Percentiles rank a stretch among this genome's conserved stretches.
These are phyloP conservation scores for Cephus rjabovi DNA, from an alignment of 2,888 invertebrate genomes.

Conservation along the genomic window DNA sequence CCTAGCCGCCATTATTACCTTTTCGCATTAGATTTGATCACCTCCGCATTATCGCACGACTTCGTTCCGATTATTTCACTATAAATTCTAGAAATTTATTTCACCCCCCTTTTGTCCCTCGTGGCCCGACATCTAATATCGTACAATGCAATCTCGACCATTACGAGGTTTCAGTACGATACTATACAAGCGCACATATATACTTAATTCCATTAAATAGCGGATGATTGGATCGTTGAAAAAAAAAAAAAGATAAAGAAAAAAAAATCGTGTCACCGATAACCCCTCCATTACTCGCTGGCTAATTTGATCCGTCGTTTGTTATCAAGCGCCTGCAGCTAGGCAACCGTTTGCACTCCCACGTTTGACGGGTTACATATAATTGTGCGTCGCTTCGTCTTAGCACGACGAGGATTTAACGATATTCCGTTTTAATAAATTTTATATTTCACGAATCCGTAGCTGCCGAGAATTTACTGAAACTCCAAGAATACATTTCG, in stretches of 20 bases:
- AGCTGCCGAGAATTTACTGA: neutral
- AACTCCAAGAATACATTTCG: neutral
- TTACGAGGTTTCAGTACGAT: neutral
- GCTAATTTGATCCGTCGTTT: neutral
- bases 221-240: neutral
- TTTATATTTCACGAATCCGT: neutral
- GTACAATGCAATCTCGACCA: neutral
- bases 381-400: neutral
- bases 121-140: neutral
- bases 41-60: constrained; percentile 16
- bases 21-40: constrained; percentile 16
- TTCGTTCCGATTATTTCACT: neutral
- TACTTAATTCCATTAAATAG: neutral
- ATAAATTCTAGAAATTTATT: neutral
- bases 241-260: neutral
- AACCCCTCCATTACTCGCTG: neutral
- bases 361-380: neutral
- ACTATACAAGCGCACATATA: neutral
- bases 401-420: neutral
- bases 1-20: neutral
- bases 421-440: neutral
- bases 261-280: neutral
- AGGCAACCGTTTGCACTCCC: neutral
- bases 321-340: neutral
- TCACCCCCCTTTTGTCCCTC: neutral